A percentile compares a stretch with the other conserved stretches of the same genome.
Evolutionary conservation across 2,113 vertebrate genomes (phyloP).

Genomic region (Catagonus wagneri): DNA sequence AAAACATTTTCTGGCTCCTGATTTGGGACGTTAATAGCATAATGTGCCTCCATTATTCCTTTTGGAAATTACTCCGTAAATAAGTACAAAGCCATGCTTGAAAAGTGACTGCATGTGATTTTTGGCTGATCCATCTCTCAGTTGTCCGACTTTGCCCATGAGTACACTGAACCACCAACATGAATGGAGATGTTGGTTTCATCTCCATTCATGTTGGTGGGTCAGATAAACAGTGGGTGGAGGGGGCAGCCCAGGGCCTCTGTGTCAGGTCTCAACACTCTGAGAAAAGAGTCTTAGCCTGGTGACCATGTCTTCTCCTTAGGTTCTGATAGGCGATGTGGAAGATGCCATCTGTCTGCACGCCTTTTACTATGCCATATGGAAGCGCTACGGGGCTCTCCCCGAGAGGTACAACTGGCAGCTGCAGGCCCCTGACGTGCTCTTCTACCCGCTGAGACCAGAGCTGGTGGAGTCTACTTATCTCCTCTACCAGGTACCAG

Average conservation of each 20-base stretch:
- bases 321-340: constrained; percentile 98
- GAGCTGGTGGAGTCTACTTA: constrained; percentile 98
- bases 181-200: too few relatives aligned
- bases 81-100: neutral
- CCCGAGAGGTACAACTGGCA: constrained; percentile 99
- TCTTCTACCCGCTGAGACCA: constrained; percentile 97
- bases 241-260: neutral
- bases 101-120: neutral
- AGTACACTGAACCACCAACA: too few relatives aligned
- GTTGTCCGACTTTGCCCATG: neutral
- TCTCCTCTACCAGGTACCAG: constrained; percentile 96
- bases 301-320: neutral
- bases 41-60: neutral
- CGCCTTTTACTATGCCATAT: constrained; percentile 99
- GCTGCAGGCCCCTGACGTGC: constrained; percentile 96
- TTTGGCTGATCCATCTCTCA: neutral
- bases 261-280: neutral
- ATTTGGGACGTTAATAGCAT: neutral
- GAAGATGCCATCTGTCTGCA: constrained; percentile 99
- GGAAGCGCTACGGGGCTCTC: constrained; percentile 97
- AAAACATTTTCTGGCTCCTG: neutral
- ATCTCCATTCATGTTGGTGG: neutral
- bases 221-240: neutral
- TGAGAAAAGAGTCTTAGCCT: neutral
- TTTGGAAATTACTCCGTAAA: neutral